Conservation (phyloP, 2,113 vertebrate species). For the Geococcyx californianus region DNA sequence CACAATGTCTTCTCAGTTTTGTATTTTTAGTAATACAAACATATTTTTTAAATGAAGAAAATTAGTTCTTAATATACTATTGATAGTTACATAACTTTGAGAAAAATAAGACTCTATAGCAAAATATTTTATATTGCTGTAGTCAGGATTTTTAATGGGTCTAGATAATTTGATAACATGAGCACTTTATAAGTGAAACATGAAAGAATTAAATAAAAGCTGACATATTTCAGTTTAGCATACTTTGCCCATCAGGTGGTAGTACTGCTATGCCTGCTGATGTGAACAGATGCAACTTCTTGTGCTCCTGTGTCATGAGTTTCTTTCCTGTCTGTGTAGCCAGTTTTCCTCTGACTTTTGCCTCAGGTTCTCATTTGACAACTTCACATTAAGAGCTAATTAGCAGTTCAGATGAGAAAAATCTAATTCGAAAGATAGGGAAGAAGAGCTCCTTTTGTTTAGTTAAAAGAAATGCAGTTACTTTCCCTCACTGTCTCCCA, state of each 20-base stretch:
- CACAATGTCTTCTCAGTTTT: background rate
- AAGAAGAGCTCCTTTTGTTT: background rate
- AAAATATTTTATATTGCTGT: background rate
- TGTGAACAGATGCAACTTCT: background rate
- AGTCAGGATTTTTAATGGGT: background rate
- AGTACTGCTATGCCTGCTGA: background rate
- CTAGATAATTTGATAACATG: background rate
- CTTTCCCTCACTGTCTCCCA: background rate
- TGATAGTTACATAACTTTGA: background rate
- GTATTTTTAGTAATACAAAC: background rate
- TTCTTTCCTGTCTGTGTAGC: background rate
- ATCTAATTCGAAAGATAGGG: background rate
- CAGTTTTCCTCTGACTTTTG: background rate
- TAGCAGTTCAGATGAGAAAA: background rate
- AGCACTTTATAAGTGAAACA: background rate
- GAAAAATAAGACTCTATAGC: background rate
- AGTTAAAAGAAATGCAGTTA: background rate
- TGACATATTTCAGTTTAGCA: background rate
- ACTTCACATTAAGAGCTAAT: background rate
- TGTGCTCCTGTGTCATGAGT: background rate
- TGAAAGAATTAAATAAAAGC: background rate
- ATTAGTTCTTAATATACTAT: background rate
- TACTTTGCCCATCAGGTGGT: background rate
- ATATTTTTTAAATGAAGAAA: background rate
- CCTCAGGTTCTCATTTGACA: background rate